phyloP scores from a whole-genome alignment of 1,140 invertebrate species.

The Phenacoccus solenopsis region DNA sequence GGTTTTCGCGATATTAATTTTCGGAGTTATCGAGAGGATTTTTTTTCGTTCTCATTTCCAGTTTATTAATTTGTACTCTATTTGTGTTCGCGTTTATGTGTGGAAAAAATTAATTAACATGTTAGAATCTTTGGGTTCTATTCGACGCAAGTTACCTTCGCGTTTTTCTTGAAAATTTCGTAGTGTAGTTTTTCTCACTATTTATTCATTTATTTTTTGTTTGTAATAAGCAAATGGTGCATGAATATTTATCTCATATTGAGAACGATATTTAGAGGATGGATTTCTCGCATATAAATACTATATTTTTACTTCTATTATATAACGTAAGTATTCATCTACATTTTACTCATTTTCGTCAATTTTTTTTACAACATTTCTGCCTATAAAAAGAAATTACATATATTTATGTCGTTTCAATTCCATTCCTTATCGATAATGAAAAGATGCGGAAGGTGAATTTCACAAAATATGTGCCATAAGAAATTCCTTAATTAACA shows the following conservation, averaged over 20 bases:
- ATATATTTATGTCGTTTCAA: no score
- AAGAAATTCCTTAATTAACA: neutral
- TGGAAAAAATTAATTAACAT: neutral
- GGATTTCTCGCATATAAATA: neutral
- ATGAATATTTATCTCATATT: neutral
- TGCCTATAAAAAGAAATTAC: no score
- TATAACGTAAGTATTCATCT: neutral
- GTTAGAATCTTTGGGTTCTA: slow-evolving; percentile 3
- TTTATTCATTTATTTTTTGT: neutral
- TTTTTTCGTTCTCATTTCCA: neutral
- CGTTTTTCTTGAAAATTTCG: neutral
- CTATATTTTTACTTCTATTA: slow-evolving; percentile 7
- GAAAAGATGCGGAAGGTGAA: no score
- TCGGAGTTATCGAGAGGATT: neutral
- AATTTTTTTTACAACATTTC: no score
- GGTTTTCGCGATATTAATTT: neutral
- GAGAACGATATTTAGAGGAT: slow-evolving; percentile 6
- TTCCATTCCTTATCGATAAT: no score
- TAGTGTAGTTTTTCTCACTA: neutral
- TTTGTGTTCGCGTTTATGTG: neutral
- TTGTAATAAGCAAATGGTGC: neutral
- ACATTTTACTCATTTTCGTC: neutral
- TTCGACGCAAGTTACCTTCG: neutral
- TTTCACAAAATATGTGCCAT: no score
- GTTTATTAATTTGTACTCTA: neutral